A percentile compares a stretch with the other conserved stretches of the same genome.
Conservation (phyloP, 2,113 vertebrate species). For the Phyllostomus hastatus region DNA sequence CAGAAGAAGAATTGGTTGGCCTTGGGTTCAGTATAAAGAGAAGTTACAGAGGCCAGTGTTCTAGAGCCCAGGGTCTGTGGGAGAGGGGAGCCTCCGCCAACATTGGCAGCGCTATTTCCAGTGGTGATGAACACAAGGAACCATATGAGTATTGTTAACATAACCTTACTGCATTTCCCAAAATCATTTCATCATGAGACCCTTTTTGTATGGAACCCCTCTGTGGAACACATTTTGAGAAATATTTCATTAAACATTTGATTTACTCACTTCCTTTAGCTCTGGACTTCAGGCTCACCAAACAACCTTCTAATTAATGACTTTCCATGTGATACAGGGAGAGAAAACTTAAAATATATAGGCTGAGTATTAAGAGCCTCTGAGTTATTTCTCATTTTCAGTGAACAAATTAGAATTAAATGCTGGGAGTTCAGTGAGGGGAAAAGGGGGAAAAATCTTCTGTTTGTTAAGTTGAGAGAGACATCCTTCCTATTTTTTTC, state of each 20-base stretch:
- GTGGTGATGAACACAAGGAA: neutral
- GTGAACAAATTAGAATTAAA: conserved; percentile 39
- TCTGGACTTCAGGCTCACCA: neutral
- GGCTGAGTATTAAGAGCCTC: neutral
- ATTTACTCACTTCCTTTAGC: neutral
- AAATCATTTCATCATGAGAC: neutral
- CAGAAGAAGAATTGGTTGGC: neutral
- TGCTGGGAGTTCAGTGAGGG: neutral
- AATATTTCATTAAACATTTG: neutral
- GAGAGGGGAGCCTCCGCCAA: neutral
- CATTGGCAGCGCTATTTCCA: neutral
- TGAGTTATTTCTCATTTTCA: conserved; percentile 26
- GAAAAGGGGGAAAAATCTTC: neutral
- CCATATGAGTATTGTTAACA: neutral
- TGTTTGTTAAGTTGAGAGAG: neutral
- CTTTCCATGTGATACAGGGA: neutral
- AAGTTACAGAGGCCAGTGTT: neutral
- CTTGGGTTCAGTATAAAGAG: neutral
- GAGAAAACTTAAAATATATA: neutral
- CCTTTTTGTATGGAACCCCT: neutral
- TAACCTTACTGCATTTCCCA: neutral
- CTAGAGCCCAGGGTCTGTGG: neutral
- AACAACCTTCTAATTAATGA: neutral
- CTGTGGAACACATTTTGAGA: neutral
- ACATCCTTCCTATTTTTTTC: neutral